These are phyloP conservation scores for Cheiracanthium punctorium DNA, from an alignment of 2,888 invertebrate species.

Conservation along the genomic window DNA sequence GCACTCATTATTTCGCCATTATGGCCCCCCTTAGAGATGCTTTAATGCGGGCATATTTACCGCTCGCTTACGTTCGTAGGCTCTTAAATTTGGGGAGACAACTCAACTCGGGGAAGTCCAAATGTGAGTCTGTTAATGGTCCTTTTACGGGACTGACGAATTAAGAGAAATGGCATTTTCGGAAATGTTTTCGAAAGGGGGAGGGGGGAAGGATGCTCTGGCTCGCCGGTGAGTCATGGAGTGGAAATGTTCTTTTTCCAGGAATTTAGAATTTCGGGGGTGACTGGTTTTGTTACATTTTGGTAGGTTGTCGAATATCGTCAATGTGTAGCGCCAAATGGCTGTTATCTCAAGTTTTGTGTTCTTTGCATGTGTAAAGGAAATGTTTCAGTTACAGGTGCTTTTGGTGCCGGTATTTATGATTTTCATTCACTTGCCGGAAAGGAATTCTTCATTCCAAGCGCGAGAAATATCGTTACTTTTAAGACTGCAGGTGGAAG, in stretches of 20 bases:
- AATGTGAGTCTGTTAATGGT: conserved; percentile 59
- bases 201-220: not conserved
- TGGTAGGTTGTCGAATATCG: not conserved
- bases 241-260: not conserved
- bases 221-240: not conserved
- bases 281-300: not conserved
- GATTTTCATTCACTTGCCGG: no score
- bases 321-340: not conserved
- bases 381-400: not conserved
- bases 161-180: conserved; percentile 67
- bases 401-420: no score
- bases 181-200: conserved; percentile 16
- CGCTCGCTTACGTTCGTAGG: conserved; percentile 54
- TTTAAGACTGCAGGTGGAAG: no score
- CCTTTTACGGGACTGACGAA: conserved; percentile 48
- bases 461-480: no score
- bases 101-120: conserved; percentile 30
- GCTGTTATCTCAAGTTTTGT: not conserved
- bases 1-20: conserved; percentile 65
- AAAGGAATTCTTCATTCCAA: no score
- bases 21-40: conserved; percentile 32
- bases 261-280: not conserved
- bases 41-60: conserved; percentile 57
- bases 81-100: conserved; percentile 61
- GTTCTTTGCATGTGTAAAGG: not conserved